phyloP scores from a whole-genome alignment of 2,113 vertebrate species.

The Meleagris gallopavo region DNA sequence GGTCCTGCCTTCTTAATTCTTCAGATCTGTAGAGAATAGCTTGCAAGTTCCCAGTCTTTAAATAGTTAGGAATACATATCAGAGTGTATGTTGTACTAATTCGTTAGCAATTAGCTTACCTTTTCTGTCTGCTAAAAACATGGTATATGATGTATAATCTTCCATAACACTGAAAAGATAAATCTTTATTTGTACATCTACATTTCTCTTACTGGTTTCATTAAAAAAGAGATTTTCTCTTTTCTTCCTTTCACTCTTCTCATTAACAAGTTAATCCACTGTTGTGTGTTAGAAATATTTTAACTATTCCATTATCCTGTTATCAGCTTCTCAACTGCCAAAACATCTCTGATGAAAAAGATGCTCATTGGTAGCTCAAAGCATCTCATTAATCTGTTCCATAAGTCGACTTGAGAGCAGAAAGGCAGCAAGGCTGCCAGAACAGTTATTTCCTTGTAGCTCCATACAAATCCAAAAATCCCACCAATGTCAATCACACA shows the following conservation, averaged over 20 bases:
- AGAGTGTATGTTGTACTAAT: not conserved
- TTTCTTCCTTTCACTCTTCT: not conserved
- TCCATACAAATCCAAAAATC: not conserved
- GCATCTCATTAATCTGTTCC: slow-evolving; percentile 10
- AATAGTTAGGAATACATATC: not conserved
- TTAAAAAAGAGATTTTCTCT: not conserved
- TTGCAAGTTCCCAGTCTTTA: not conserved
- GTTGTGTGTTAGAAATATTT: not conserved
- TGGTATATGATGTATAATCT: not conserved
- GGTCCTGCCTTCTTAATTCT: not conserved
- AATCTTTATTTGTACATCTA: not conserved
- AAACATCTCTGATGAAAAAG: not conserved
- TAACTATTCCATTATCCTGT: slow-evolving; percentile 28
- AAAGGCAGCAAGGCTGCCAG: not conserved
- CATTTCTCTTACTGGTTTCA: not conserved
- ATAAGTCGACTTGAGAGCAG: not conserved
- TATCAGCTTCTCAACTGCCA: slow-evolving; percentile 20
- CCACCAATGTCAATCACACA: not conserved
- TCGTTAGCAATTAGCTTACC: not conserved
- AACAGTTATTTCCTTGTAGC: not conserved
- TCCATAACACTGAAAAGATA: not conserved
- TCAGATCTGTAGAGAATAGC: not conserved
- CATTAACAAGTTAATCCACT: not conserved
- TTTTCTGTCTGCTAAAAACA: not conserved
- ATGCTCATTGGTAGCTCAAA: slow-evolving; percentile 27